Conservation (phyloP, 1,140 invertebrate genomes). For the Scaptomyza graminum region DNA sequence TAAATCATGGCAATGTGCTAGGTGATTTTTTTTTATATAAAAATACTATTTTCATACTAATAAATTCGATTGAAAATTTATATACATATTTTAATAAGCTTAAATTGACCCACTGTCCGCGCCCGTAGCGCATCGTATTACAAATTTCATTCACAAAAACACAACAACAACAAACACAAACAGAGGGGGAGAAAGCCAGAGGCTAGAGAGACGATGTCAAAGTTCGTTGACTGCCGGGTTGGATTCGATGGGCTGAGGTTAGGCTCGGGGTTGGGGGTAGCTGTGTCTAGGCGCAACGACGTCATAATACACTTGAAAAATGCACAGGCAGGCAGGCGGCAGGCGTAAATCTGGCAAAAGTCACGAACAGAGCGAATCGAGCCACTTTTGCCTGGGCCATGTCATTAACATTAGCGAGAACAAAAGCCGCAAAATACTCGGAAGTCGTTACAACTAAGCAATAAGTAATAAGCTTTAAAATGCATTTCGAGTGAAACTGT, state of each 20-base stretch:
- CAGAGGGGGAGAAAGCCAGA: neutral
- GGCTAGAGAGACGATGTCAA: constrained; percentile 57
- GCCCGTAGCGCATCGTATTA: constrained; percentile 68
- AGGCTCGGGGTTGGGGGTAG: neutral
- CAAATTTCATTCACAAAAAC: constrained; percentile 78
- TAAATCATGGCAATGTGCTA: too few species aligned
- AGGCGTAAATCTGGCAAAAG: constrained; percentile 68
- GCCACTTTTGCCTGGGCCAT: constrained; percentile 41
- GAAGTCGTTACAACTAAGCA: constrained; percentile 48
- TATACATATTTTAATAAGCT: neutral
- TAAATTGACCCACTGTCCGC: constrained; percentile 33
- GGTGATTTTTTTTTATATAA: too few species aligned
- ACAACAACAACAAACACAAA: constrained; percentile 53
- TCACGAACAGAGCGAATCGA: constrained; percentile 58
- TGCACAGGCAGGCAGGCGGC: constrained; percentile 54
- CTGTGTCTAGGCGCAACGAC: constrained; percentile 67
- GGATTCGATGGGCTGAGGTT: constrained; percentile 15
- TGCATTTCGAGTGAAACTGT: constrained; percentile 37
- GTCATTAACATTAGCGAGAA: constrained; percentile 66
- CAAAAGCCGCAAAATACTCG: constrained; percentile 60
- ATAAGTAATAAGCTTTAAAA: constrained; percentile 27
- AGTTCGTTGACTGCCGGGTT: constrained; percentile 74
- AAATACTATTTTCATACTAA: too few species aligned
- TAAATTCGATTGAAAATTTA: too few species aligned
- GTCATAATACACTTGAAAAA: constrained; percentile 80